Conservation (phyloP, 2,797 vertebrate genomes). For the Taenioides sp. region DNA sequence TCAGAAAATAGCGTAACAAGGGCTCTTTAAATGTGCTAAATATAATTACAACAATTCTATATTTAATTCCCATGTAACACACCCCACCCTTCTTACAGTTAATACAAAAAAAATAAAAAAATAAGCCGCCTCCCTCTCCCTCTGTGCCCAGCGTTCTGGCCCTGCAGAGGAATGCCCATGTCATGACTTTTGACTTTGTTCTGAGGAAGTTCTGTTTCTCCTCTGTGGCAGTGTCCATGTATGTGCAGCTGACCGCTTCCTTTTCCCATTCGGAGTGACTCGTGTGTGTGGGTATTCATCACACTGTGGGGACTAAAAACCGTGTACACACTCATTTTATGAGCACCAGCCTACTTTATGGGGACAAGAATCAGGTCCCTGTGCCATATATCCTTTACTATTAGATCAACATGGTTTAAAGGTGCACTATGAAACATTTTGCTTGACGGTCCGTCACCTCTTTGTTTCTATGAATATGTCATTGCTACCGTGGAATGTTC, state of each 20-base stretch:
- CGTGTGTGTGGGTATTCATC: conserved; percentile 9
- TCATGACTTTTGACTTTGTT: conserved; percentile 37
- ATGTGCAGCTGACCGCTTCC: conserved; percentile 69
- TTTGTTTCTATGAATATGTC: no score
- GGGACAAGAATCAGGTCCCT: neutral
- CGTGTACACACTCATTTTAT: neutral
- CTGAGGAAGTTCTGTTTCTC: conserved; percentile 54
- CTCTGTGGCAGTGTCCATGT: conserved; percentile 60
- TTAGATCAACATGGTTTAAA: neutral
- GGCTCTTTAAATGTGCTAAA: neutral
- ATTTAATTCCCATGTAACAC: neutral
- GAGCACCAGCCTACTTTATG: neutral
- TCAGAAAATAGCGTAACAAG: no score
- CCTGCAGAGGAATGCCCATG: conserved; percentile 42
- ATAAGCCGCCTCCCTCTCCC: neutral
- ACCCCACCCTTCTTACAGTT: neutral
- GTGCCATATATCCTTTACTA: neutral
- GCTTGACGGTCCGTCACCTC: no score
- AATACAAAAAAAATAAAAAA: neutral
- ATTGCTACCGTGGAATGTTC: no score
- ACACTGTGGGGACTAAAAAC: neutral
- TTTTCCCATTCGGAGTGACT: conserved; percentile 65
- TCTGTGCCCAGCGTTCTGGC: conserved; percentile 24
- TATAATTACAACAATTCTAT: neutral
- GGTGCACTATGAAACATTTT: no score